Percentiles rank a stretch among this genome's conserved stretches.
phyloP scores from a whole-genome alignment of 2,113 vertebrate species.

The Peromyscus polionotus region DNA sequence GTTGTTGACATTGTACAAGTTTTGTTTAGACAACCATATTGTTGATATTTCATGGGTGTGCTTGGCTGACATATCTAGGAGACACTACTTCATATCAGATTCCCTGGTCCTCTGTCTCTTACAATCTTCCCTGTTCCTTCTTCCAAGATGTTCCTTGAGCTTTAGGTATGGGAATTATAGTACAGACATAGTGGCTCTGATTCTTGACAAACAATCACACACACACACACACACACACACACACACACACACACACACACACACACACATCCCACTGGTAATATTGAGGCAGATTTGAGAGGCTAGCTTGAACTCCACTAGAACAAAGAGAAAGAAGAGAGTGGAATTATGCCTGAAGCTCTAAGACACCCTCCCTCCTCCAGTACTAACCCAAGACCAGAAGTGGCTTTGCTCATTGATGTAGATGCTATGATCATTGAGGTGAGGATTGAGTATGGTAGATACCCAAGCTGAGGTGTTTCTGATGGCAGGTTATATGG shows the following conservation, averaged over 20 bases:
- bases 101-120: neutral
- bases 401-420: no score
- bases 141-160: neutral
- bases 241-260: neutral
- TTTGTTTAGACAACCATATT: neutral
- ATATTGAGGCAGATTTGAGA: neutral
- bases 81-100: neutral
- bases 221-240: neutral
- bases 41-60: neutral
- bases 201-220: neutral
- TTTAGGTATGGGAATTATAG: neutral
- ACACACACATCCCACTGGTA: neutral
- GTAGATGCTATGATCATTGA: neutral
- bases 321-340: neutral
- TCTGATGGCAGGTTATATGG: neutral
- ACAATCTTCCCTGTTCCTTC: neutral
- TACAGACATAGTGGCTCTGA: neutral
- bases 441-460: neutral
- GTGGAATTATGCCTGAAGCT: neutral
- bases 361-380: neutral
- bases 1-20: neutral
- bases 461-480: neutral
- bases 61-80: neutral
- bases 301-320: neutral
- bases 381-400: neutral